Evolutionary conservation across 2,888 invertebrate species (phyloP).

Genomic region (Syrista parreyssii): DNA sequence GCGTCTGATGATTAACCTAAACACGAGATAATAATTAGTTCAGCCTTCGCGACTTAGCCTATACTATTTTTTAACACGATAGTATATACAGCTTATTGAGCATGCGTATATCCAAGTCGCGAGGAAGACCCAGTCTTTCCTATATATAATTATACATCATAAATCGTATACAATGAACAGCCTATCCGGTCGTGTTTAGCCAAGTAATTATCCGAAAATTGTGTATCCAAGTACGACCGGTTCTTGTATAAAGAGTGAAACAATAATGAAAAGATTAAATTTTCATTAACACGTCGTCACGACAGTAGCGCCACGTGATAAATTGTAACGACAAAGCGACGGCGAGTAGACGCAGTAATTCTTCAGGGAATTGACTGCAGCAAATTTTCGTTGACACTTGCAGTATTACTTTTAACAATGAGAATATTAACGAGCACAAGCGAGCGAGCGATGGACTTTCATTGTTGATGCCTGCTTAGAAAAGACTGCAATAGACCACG

Average conservation of each 20-base stretch:
- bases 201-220: neutral
- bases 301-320: neutral
- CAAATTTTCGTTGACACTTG: neutral
- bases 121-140: too few species aligned
- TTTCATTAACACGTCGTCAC: neutral
- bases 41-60: neutral
- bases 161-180: too few species aligned
- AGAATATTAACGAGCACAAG: neutral
- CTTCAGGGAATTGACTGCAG: neutral
- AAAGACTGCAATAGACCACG: neutral
- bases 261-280: neutral
- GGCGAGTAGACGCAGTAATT: neutral
- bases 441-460: neutral
- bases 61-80: too few species aligned
- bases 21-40: neutral
- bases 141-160: too few species aligned
- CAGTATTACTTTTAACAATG: neutral
- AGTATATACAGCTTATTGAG: too few species aligned
- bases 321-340: neutral
- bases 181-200: too few species aligned
- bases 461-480: neutral
- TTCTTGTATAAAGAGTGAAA: neutral
- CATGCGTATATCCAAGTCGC: too few species aligned
- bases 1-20: neutral
- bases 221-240: neutral